phyloP scores from a whole-genome alignment of 2,888 invertebrate genomes.

The Serripes groenlandicus region DNA sequence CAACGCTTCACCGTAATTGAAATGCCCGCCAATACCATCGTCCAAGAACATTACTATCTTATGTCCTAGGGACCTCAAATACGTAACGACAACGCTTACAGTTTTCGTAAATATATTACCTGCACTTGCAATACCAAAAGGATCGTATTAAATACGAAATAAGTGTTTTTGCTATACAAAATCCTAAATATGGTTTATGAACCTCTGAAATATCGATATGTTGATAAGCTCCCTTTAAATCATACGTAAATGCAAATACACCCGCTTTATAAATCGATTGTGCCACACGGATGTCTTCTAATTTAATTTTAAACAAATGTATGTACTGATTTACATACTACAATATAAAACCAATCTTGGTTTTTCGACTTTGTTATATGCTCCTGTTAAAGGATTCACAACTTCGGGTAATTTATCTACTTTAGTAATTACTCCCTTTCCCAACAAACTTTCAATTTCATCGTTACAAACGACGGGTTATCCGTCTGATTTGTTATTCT shows the following conservation, averaged over 20 bases:
- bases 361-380: constrained; percentile 26
- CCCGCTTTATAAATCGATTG: constrained; percentile 10
- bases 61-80: constrained; percentile 9
- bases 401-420: constrained; percentile 19
- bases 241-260: constrained; percentile 24
- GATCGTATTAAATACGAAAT: too few relatives aligned
- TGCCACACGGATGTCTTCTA: constrained; percentile 30
- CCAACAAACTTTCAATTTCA: constrained; percentile 24
- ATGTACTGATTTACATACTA: constrained; percentile 37
- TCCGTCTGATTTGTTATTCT: constrained; percentile 41
- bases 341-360: constrained; percentile 42
- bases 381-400: constrained; percentile 43
- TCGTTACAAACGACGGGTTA: constrained; percentile 29
- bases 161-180: too few relatives aligned
- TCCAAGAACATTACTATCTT: constrained; percentile 15
- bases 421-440: constrained; percentile 25
- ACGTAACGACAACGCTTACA: background rate
- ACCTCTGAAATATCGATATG: constrained; percentile 18
- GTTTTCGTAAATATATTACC: constrained; percentile 23
- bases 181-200: constrained; percentile 36
- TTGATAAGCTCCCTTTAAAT: constrained; percentile 37
- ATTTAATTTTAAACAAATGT: constrained; percentile 32
- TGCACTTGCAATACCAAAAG: constrained; percentile 26
- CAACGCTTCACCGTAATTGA: background rate
- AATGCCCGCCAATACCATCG: constrained; percentile 20